phyloP scores from a whole-genome alignment of 2,797 vertebrate genomes.

The Varecia variegata region DNA sequence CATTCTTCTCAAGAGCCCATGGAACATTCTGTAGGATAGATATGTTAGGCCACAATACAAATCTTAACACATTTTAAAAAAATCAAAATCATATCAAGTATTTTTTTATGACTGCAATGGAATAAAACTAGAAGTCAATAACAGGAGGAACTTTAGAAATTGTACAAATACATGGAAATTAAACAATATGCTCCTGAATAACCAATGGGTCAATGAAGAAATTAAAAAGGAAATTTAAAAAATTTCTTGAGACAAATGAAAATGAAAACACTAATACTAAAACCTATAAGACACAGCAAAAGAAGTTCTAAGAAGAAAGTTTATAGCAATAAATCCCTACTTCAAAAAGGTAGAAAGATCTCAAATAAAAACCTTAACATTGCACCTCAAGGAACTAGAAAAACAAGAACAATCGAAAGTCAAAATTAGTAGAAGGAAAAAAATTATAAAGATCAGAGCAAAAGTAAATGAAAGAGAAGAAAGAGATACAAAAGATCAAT shows the following conservation, averaged over 20 bases:
- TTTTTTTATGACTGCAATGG: background rate
- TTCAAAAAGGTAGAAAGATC: background rate
- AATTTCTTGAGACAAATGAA: background rate
- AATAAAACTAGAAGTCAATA: background rate
- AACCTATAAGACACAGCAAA: background rate
- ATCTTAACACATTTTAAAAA: background rate
- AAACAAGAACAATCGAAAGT: background rate
- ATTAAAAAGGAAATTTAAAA: too few species aligned
- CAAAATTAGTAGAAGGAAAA: background rate
- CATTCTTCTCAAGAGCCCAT: background rate
- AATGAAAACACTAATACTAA: background rate
- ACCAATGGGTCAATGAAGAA: background rate
- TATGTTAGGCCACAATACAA: background rate
- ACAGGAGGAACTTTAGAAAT: background rate
- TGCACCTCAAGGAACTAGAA: background rate
- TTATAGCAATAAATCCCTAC: background rate
- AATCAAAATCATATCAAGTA: background rate
- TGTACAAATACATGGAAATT: background rate
- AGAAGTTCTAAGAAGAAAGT: background rate
- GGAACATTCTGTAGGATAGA: background rate
- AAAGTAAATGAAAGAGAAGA: background rate
- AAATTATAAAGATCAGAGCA: background rate
- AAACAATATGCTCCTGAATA: background rate
- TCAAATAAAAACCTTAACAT: background rate
- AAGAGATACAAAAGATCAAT: background rate